These are phyloP conservation scores for Lophotis ruficrista DNA, from an alignment of 2,113 vertebrate genomes.

Conservation along the genomic window DNA sequence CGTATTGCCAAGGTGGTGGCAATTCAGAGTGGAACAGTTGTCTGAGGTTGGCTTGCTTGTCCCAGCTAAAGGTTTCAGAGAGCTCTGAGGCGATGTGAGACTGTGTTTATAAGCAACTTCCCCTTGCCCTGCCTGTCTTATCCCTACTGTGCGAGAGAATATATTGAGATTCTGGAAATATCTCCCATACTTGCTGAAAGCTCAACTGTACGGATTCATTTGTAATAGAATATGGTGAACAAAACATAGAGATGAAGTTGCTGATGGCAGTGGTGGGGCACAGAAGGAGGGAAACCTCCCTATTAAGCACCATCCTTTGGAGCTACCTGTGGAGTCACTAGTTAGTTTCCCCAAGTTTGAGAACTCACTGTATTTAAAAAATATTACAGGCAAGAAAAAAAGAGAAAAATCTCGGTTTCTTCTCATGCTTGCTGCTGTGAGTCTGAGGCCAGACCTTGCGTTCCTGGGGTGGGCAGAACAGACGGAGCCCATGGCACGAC, in stretches of 20 bases:
- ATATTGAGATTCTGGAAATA: conserved; percentile 18
- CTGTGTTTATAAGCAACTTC: not conserved
- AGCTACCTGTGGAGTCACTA: not conserved
- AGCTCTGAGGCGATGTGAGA: not conserved
- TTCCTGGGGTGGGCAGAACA: fast-evolving
- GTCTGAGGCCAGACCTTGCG: not conserved
- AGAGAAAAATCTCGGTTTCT: not conserved
- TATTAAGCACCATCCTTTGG: not conserved
- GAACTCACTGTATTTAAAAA: not conserved
- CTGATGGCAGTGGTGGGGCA: not conserved
- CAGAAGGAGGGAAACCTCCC: not conserved
- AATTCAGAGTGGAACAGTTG: not conserved
- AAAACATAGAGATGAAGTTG: conserved; percentile 31
- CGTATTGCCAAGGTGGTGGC: not conserved
- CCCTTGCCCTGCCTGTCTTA: conserved; percentile 19
- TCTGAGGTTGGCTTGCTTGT: not conserved
- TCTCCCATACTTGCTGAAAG: conserved; percentile 6
- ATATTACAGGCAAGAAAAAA: not conserved
- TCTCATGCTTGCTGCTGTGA: not conserved
- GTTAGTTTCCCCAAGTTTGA: not conserved
- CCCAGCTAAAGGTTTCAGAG: conserved; percentile 24
- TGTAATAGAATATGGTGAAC: conserved; percentile 30
- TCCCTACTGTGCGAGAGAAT: conserved; percentile 31
- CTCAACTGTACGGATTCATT: not conserved
- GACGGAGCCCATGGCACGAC: fast-evolving